Percentiles rank a stretch among this genome's conserved stretches.
These are phyloP conservation scores for Orthonevra nobilis DNA, from an alignment of 2,888 invertebrate species.

Conservation along the genomic window DNA sequence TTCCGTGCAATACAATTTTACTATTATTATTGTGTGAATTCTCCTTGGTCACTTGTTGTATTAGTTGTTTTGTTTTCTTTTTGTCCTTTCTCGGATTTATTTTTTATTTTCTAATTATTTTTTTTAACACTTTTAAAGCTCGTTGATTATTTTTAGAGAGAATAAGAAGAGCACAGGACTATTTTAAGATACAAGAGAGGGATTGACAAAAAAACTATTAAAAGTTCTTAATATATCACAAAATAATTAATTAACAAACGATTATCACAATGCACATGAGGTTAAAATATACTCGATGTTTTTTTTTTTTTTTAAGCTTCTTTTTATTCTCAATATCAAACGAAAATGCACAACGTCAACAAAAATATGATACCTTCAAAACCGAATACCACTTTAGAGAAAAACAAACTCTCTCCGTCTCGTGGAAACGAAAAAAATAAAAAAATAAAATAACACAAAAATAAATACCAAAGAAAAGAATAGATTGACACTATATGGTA, in stretches of 20 bases:
- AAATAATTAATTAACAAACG: slow-evolving; percentile 50
- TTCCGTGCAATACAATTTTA: slow-evolving; percentile 4
- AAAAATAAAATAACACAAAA: too few species aligned
- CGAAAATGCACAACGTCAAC: slow-evolving; percentile 65
- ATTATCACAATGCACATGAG: slow-evolving; percentile 54
- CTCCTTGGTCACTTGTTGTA: not conserved
- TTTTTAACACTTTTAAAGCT: slow-evolving; percentile 34
- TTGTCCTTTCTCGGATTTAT: not conserved
- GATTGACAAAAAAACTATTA: slow-evolving; percentile 6
- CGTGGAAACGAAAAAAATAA: slow-evolving; percentile 1
- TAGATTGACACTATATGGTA: slow-evolving; percentile 55
- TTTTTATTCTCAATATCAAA: slow-evolving; percentile 20
- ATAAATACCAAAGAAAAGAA: slow-evolving; percentile 12
- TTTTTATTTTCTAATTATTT: not conserved
- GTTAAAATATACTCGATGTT: slow-evolving; percentile 15
- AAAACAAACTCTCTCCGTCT: slow-evolving; percentile 30
- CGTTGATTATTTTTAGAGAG: slow-evolving; percentile 39
- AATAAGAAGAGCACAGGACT: not conserved
- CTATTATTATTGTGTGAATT: slow-evolving; percentile 2
- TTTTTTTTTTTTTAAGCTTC: slow-evolving; percentile 2
- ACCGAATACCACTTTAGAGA: slow-evolving; percentile 29
- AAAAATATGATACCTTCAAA: slow-evolving; percentile 59
- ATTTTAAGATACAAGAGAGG: slow-evolving; percentile 24
- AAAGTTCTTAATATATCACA: slow-evolving; percentile 46
- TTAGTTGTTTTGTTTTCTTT: not conserved